Evolutionary conservation across 2,888 invertebrate species (phyloP), one percentile per base, ranked within the genome.

Genomic region (Brachylomia viminalis): DNA sequence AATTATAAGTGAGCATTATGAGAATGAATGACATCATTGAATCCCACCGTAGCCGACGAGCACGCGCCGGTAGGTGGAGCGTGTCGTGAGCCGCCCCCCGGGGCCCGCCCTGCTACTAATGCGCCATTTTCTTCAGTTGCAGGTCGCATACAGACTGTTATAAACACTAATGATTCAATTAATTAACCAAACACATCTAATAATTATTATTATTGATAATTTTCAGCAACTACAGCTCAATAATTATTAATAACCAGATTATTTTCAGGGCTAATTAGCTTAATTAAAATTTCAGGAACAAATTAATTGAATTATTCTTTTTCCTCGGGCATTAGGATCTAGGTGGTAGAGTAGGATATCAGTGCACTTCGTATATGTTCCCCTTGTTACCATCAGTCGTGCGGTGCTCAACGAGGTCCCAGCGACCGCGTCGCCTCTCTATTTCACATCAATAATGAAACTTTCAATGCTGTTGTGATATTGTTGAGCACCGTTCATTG

Each of bases 181-280:
- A 90, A 90, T 88, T 88, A 88, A 90, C 83, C 81, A 86, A 89
- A n/a, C n/a, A 90, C 88, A 89, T 90, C 79, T 90, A 90, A 89
- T 92, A 88, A 89, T 92, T 84, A 91, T 81, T 15, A 73, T 85
- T 82, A 78, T 84, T 86, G 54, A 89, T 90, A 89, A 90, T 89
- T 92, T 95, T 94, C 95, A 95, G 95, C 92, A 86, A 90, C 92
- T 86, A 87, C 92, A 90, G 90, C 86, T 89, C 91, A 89, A 90
- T 86, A 75, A 83, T 79, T 83, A 82, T 86, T 90, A 90, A 91
- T 94, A 91, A 93, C 89, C 82, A 84, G 88, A 93, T 95, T 95
- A 92, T 95, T 95, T 96, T 95, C 95, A 96, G 95, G 92, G 92
- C 91, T 95, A 95, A 95, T 86, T 72, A 88, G 82, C 87, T 86